Evolutionary conservation across 2,797 vertebrate genomes (phyloP), one percentile per base, ranked within the genome.

Genomic region (Prunella strophiata): DNA sequence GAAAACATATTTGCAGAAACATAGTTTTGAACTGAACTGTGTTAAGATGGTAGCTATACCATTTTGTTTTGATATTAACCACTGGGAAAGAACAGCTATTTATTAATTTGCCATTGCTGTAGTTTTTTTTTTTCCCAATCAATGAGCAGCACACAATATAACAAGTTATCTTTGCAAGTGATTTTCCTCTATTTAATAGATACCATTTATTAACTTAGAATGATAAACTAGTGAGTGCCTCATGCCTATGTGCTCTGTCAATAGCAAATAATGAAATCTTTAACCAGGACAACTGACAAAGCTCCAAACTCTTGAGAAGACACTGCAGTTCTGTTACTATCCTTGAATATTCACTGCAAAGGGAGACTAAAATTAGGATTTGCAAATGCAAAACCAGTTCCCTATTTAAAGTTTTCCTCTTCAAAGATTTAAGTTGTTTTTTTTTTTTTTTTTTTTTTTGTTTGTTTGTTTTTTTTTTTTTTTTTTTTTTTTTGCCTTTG

Each of bases 221-320:
- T 92, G 55, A 93, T 82, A 96, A 96, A 96, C 73, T 80, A 91
- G 92, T 92, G 87, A 94, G 94, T 96, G 95, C 45, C 96, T 97
- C 68, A 82, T 87, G 81, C 59, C 78, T 81, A 61, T 78, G 43
- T 91, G n/a, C 86, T 96, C 88, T 96, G n/a, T 65, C 85, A 92
- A 74, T 59, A 91, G 40, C 73, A 94, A 95, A 96, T 94, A 97
- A 96, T 93, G 79, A 96, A 97, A 95, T 59, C 68, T 96, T 96
- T 93, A 97, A 89, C 73, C 90, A 92, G 77, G 57, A 97, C n/a
- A 87, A 93, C 85, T 83, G 43, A 94, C 67, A 94, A 95, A 96
- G 47, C 57, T 91, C 21, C 85, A 85, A 88, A 92, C 90, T 95
- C 67, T 96, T 90, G 48, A 77, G 73, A 95, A 94, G 81, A 93